Conservation (phyloP, 2,888 invertebrate genomes). For the Invenusta paracnida region DNA sequence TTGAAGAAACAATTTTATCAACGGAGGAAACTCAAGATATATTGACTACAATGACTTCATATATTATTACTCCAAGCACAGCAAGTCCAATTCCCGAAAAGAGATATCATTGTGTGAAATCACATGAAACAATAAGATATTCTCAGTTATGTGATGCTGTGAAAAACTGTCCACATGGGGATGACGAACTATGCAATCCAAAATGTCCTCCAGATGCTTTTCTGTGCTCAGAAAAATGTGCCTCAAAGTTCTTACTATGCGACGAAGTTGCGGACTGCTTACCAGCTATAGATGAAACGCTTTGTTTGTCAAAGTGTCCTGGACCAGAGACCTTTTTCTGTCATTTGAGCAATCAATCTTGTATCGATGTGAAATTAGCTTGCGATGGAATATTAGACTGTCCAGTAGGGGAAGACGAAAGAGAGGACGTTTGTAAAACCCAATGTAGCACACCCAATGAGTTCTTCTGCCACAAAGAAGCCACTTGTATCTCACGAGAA, state of each 20-base stretch:
- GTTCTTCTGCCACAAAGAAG: neutral
- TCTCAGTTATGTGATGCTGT: neutral
- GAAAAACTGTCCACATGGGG: neutral
- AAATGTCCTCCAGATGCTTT: neutral
- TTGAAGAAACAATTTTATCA: no score
- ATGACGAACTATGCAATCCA: neutral
- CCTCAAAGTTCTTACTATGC: neutral
- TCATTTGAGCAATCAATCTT: neutral
- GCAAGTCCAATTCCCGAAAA: no score
- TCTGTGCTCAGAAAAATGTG: neutral
- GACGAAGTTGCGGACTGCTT: neutral
- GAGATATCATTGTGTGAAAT: neutral
- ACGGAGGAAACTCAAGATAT: neutral
- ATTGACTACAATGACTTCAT: neutral
- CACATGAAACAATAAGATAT: neutral
- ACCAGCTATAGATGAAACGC: neutral
- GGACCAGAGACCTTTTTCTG: neutral
- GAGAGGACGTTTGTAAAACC: neutral
- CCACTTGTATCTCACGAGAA: conserved; percentile 47
- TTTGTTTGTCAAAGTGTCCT: neutral
- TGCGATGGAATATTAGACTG: neutral
- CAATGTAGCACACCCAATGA: neutral
- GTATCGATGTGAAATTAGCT: neutral
- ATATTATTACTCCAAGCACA: no score
- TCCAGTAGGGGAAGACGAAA: neutral